phyloP scores from a whole-genome alignment of 2,797 vertebrate species.

The Neostethus bicornis region DNA sequence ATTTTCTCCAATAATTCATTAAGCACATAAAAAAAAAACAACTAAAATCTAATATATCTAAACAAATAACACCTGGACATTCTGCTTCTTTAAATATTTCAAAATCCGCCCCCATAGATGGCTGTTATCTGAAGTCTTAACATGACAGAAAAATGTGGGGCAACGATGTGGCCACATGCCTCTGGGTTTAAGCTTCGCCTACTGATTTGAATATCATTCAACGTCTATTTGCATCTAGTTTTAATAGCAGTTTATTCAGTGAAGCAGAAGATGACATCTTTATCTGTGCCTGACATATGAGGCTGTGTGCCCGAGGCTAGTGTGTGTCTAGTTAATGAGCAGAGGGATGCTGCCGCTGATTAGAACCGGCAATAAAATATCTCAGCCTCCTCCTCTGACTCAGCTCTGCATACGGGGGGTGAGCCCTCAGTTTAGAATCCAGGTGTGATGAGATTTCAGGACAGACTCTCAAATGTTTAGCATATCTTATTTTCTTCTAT shows the following conservation, averaged over 20 bases:
- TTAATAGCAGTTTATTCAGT: slow-evolving; percentile 74
- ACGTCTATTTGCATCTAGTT: slow-evolving; percentile 68
- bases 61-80: background rate
- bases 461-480: slow-evolving; percentile 26
- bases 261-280: slow-evolving; percentile 79
- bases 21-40: background rate
- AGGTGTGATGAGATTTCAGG: slow-evolving; percentile 45
- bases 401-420: slow-evolving; percentile 26
- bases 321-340: slow-evolving; percentile 77
- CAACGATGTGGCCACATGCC: slow-evolving; percentile 57
- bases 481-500: slow-evolving; percentile 4
- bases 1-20: background rate
- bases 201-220: slow-evolving; percentile 70
- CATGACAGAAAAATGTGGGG: slow-evolving; percentile 57
- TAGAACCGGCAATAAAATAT: slow-evolving; percentile 64
- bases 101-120: slow-evolving; percentile 22
- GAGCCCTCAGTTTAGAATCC: slow-evolving; percentile 26
- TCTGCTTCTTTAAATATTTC: slow-evolving; percentile 23
- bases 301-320: slow-evolving; percentile 72
- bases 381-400: slow-evolving; percentile 42
- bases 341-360: slow-evolving; percentile 74
- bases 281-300: slow-evolving; percentile 75
- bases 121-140: slow-evolving; percentile 43
- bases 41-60: background rate
- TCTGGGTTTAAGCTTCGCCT: slow-evolving; percentile 64